phyloP scores from a whole-genome alignment of 2,113 vertebrate species.

The Ammodytes marinus region DNA sequence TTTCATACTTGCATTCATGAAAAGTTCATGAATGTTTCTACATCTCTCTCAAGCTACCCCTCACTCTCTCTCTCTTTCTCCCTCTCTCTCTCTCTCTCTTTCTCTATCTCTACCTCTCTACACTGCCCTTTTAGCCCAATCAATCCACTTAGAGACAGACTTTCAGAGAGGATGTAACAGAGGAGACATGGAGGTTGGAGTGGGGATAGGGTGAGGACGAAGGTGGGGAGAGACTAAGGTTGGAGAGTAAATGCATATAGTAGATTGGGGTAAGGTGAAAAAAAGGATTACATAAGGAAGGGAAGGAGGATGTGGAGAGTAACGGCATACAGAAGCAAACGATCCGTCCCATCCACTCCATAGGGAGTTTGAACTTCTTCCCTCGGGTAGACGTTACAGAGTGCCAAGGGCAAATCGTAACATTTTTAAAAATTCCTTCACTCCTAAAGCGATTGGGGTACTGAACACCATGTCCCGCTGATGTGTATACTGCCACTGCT shows the following conservation, averaged over 20 bases:
- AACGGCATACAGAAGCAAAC: constrained; percentile 4
- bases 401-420: no score
- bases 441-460: no score
- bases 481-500: no score
- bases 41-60: constrained; percentile 23
- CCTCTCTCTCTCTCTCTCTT: constrained; percentile 1
- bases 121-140: constrained; percentile 59
- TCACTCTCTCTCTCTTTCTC: neutral
- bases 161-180: constrained; percentile 62
- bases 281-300: constrained; percentile 29
- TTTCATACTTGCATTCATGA: constrained; percentile 55
- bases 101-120: neutral
- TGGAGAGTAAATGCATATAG: constrained; percentile 40
- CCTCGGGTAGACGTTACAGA: no score
- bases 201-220: constrained; percentile 20
- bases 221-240: constrained; percentile 24
- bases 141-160: constrained; percentile 78
- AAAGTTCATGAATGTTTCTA: constrained; percentile 59
- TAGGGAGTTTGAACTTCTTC: no score
- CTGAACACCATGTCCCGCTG: no score
- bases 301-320: constrained; percentile 3
- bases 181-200: constrained; percentile 27
- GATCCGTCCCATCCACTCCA: no score
- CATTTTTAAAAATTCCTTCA: no score
- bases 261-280: constrained; percentile 39